Conservation (phyloP, 2,888 invertebrate species). For the Hyppa rectilinea region DNA sequence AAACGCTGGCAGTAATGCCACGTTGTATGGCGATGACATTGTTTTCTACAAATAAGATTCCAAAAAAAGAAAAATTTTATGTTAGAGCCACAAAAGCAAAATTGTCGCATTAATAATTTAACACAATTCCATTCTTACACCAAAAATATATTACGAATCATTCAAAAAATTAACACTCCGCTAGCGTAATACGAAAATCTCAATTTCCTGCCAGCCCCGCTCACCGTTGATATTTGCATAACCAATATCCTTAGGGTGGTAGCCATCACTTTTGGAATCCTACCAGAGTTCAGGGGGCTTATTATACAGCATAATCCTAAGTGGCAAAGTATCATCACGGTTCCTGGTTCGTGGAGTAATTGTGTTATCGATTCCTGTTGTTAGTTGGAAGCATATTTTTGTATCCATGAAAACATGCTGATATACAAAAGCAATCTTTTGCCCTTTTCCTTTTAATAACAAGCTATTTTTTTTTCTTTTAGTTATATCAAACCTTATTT, state of each 20-base stretch:
- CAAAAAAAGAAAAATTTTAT: no score
- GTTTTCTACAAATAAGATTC: no score
- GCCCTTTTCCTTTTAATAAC: no score
- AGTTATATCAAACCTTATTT: no score
- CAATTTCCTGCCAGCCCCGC: conserved; percentile 61
- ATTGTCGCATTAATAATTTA: background rate
- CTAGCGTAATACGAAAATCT: conserved; percentile 43
- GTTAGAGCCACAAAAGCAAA: background rate
- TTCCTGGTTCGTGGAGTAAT: conserved; percentile 12
- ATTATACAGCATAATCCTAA: conserved; percentile 51
- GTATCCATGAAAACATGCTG: background rate
- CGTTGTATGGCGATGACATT: no score
- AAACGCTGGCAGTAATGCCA: no score
- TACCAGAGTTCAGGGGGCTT: conserved; percentile 33
- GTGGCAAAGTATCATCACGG: conserved; percentile 46
- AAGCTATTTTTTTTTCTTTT: no score
- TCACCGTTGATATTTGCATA: conserved; percentile 62
- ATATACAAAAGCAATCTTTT: background rate
- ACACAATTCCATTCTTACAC: conserved; percentile 9
- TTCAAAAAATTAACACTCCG: conserved; percentile 58
- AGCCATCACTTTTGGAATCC: conserved; percentile 36
- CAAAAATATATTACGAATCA: conserved; percentile 25
- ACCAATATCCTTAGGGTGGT: conserved; percentile 62
- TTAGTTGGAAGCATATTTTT: conserved; percentile 1
- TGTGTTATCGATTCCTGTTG: conserved; percentile 8